phyloP scores from a whole-genome alignment of 2,113 vertebrate genomes.

The Prinia subflava region DNA sequence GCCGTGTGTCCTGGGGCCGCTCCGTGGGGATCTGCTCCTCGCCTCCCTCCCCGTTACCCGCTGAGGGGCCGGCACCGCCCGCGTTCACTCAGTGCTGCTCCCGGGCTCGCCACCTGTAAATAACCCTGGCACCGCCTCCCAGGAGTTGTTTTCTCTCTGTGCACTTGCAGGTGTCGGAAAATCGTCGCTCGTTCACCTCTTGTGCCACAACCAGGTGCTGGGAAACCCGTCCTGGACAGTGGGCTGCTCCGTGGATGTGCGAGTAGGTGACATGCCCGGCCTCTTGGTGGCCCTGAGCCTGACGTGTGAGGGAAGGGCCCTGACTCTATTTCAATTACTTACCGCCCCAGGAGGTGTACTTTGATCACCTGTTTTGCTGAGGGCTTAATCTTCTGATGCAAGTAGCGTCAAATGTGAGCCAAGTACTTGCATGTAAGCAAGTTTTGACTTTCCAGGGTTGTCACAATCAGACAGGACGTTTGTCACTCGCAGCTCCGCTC shows the following conservation, averaged over 20 bases:
- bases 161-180: constrained; percentile 89
- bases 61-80: too few relatives aligned
- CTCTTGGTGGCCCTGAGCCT: not conserved
- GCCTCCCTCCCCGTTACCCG: too few relatives aligned
- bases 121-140: too few relatives aligned
- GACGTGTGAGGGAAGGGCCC: not conserved
- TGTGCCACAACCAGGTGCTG: constrained; percentile 94
- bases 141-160: not conserved
- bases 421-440: not conserved
- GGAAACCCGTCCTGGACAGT: constrained; percentile 98
- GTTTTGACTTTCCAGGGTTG: not conserved
- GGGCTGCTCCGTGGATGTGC: constrained; percentile 95
- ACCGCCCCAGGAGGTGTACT: not conserved
- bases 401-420: not conserved
- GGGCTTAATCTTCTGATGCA: not conserved
- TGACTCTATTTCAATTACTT: not conserved
- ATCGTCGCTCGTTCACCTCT: constrained; percentile 92
- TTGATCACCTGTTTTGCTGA: not conserved
- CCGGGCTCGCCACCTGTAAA: not conserved
- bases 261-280: constrained; percentile 76
- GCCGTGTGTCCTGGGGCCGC: not conserved
- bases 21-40: not conserved
- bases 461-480: not conserved
- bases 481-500: not conserved
- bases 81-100: accelerated